Base-by-base conservation (phyloP, 2,113 vertebrate species). In the Heterocephalus glaber region DNA sequence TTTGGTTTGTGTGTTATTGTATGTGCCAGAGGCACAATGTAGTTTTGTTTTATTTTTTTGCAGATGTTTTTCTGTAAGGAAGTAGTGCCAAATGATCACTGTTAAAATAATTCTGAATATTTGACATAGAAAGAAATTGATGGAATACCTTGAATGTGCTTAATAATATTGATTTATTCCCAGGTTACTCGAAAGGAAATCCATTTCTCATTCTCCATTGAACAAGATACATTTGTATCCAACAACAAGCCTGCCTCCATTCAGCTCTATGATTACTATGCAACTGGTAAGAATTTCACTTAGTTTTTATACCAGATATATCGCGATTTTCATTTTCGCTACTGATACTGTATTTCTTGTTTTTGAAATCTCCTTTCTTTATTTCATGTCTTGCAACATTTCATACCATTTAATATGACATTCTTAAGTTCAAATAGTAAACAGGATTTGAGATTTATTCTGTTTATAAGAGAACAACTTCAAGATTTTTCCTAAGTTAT, bases 261-360 rank as follows among this genome's bases (percentile, higher is more conserved):
- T 96, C 93, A 97, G 90, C 90, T 99, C 95, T 99, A 99, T 30
- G 99, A 99, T 97, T 99, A 99, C 96, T 99, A 99, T 95, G 98
- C 99, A 97, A 98, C 98, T 97, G 98, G 99, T 99, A 97, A 95
- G 94, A 52, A 47, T 41, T 84, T 58, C 14, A 41, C 17, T 3
- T 92, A 33, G 3, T 33, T 0, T 63, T 1, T 17, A 0, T 28
- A 14, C 24, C 7, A 19, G 33, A 54, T 26, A 63, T 44, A 79
- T 19, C 60, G 38, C 7, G 11, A 74, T 81, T 44, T 61, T 74
- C 24, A 6, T 56, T 47, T 65, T 81, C 63, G 38, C 30, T 20
- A 30, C 35, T 58, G 9, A 9, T 66, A 6, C 68, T 28, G 12
- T 5, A 74, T 10, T 33, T 61, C 3, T 24, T 49, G 10, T 52